Evolutionary conservation across 2,888 invertebrate genomes (phyloP).

Genomic region (Melinaea menophilus): DNA sequence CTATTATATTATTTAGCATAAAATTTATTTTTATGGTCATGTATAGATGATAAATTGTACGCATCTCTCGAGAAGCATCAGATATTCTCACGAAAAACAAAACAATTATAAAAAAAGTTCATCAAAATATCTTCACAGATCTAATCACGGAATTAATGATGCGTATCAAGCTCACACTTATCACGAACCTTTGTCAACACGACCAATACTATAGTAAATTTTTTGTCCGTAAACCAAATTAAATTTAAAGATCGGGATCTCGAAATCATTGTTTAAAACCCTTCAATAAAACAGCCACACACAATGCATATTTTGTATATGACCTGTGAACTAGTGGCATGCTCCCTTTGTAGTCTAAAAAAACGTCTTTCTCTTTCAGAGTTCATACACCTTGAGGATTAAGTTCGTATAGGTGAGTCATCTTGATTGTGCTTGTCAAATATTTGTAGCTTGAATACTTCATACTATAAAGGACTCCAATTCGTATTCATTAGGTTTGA

Average conservation of each 20-base stretch:
- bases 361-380: slow-evolving; percentile 44
- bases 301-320: slow-evolving; percentile 74
- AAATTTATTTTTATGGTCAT: slow-evolving; percentile 3
- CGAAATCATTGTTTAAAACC: slow-evolving; percentile 62
- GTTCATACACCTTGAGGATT: slow-evolving; percentile 53
- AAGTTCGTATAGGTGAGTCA: slow-evolving; percentile 51
- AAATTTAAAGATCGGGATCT: slow-evolving; percentile 49
- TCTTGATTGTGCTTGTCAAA: slow-evolving; percentile 44
- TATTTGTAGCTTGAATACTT: slow-evolving; percentile 46
- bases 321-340: slow-evolving; percentile 61
- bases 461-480: slow-evolving; percentile 29
- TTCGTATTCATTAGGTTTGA: slow-evolving; percentile 26
- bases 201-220: slow-evolving; percentile 49
- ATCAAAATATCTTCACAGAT: slow-evolving; percentile 45
- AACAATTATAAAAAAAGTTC: slow-evolving; percentile 37
- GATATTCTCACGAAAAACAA: slow-evolving; percentile 32
- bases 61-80: slow-evolving; percentile 25
- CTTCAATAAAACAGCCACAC: slow-evolving; percentile 52
- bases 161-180: slow-evolving; percentile 57
- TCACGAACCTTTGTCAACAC: slow-evolving; percentile 38
- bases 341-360: slow-evolving; percentile 46
- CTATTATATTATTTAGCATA: slow-evolving; percentile 6
- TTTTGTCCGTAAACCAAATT: slow-evolving; percentile 45
- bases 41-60: not conserved
- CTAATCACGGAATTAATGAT: slow-evolving; percentile 66